Base-by-base conservation (phyloP, 1,140 invertebrate species). In the Lepidurus apus region DNA sequence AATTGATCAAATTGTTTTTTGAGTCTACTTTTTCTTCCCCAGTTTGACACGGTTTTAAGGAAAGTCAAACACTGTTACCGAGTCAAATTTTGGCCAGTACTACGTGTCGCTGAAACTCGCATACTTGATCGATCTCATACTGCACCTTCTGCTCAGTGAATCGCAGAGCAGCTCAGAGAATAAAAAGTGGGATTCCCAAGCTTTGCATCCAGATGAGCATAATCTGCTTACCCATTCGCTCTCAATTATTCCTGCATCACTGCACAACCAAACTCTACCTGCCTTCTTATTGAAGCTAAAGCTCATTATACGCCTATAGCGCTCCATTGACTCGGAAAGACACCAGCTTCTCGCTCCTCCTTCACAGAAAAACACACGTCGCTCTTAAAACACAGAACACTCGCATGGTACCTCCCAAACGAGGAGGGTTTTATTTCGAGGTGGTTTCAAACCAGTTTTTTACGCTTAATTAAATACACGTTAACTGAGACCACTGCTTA, bases 181-280 rank as follows among this genome's bases (percentile, higher is more conserved):
- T 65, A n/a, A n/a, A 65, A 65, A 65, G 4, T 65, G 17, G 9
- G 53, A 65, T 65, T 65, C 53, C 53, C 13, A 9, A 65, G 53
- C 53, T 65, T 65, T 65, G 53, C 53, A 65, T 65, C 4, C 17
- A 65, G 53, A 65, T 65, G 53, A 65, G 53, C 53, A 65, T 65
- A 65, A 65, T 65, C 53, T 65, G 53, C 53, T 65, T 65, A 65
- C 53, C 53, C 45, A 47, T 17, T 13, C 53, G 17, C 17, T 65
- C 53, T 65, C 53, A 65, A 65, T 65, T 65, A 65, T 65, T 11
- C n/a, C 17, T 65, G 17, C 53, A 65, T 65, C 53, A 65, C 53
- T 65, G 53, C 53, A n/a, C 53, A 65, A 65, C 53, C 53, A 65
- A 65, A 17, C 53, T 65, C 53, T 65, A 65, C 53, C 53, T 65